phyloP scores from a whole-genome alignment of 23 tunicate genomes.

The Ciona savignyi region DNA sequence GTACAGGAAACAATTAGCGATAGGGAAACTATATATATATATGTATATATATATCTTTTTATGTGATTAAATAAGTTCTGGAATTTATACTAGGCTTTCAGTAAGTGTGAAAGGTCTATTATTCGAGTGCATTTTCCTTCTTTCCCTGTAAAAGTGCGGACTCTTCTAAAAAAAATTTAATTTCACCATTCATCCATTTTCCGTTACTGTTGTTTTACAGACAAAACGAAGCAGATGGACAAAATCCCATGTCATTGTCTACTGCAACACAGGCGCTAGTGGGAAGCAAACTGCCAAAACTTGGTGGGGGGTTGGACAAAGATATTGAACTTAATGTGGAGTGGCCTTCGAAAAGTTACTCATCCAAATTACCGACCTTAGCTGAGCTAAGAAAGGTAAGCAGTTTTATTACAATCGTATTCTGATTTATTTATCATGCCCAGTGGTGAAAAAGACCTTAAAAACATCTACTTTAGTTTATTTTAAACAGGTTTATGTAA shows the following conservation, averaged over 20 bases:
- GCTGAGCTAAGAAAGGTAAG: slow-evolving; percentile 40
- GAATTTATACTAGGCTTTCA: too few species aligned
- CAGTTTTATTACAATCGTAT: neutral
- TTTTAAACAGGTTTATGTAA: too few species aligned
- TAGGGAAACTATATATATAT: too few species aligned
- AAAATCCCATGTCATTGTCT: neutral
- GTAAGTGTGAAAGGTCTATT: too few species aligned
- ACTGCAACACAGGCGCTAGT: neutral
- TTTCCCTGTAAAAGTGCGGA: neutral
- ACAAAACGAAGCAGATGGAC: neutral
- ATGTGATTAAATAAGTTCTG: too few species aligned
- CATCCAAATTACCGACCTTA: neutral
- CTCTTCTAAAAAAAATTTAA: neutral
- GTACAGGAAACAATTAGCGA: too few species aligned
- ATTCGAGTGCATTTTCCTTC: too few species aligned
- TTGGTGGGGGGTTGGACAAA: neutral
- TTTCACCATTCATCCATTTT: too few species aligned
- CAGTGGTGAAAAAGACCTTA: neutral
- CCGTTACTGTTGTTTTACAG: too few species aligned
- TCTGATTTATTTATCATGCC: neutral
- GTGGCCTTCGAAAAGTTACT: neutral
- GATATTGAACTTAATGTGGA: neutral
- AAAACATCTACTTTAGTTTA: too few species aligned
- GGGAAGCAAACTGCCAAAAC: neutral
- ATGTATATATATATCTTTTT: too few species aligned